Base-by-base conservation (phyloP, 2,113 vertebrate species). In the Seriola rivoliana region DNA sequence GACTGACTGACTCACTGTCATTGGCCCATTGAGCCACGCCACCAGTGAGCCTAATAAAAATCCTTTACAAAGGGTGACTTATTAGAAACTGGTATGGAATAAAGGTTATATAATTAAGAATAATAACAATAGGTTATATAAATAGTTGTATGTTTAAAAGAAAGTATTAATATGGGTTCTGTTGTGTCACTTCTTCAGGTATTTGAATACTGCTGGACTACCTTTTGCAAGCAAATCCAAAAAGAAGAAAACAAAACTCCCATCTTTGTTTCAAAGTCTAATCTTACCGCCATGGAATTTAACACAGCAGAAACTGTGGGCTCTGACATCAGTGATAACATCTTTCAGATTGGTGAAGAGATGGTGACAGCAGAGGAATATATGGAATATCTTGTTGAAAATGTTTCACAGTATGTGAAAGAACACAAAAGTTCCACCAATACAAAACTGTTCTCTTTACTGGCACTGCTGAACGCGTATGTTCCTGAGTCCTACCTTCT, bases 391-490 rank as follows among this genome's bases (percentile, higher is more conserved):
- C 40, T 57, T 0, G 0, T 42, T 42, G 34, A 17, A 46, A 19
- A 12, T 4, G 3, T 79, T 23, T 25, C 0, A 58, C 0, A 13
- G 0, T 67, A 44, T 57, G n/a, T 80, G 4, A 0, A 9, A 42
- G 0, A 48, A 8, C 48, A 85, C 16, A 19, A 0, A n/a, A 2
- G 0, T 0, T 50, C 87, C 19, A 4, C 62, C 10, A 90, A 76
- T 21, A 78, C 80, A 0, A 7, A 74, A 19, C 77, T 94, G 1
- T 80, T 93, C n/a, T 82, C 84, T 0, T 13, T 86, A 23, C 17
- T 94, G 64, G 80, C 82, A 0, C n/a, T 93, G 62, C 2, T 94
- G 5, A 92, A 88, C 0, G 23, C 58, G 0, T 93, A 89, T 16
- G 0, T 70, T 64, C 87, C 89, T 32, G 57, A 76, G 0, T 86